phyloP scores from a whole-genome alignment of 2,797 vertebrate genomes.

The Ceyx erithaca region DNA sequence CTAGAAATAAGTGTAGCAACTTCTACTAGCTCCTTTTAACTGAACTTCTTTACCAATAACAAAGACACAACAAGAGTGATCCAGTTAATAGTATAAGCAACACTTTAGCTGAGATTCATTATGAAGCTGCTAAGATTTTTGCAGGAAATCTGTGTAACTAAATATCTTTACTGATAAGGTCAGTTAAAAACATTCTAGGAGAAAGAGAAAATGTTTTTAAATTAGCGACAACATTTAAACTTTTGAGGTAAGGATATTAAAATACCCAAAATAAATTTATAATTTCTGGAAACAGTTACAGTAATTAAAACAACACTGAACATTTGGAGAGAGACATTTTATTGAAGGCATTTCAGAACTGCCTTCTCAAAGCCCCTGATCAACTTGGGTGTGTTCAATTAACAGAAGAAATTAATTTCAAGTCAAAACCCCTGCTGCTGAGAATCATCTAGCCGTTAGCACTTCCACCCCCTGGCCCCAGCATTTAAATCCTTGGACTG shows the following conservation, averaged over 20 bases:
- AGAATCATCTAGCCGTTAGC: conserved; percentile 1
- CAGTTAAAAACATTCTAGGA: not conserved
- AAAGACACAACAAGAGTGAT: not conserved
- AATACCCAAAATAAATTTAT: not conserved
- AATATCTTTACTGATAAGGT: not conserved
- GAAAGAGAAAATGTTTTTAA: not conserved
- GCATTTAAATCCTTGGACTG: conserved; percentile 6
- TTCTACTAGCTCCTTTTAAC: not conserved
- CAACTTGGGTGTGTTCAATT: conserved; percentile 31
- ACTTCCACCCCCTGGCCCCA: not conserved
- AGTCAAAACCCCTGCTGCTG: conserved; percentile 23
- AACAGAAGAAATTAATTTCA: conserved; percentile 43
- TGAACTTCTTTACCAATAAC: not conserved
- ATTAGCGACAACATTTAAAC: not conserved
- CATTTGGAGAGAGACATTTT: not conserved
- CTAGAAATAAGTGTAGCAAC: not conserved
- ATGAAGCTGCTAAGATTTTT: not conserved
- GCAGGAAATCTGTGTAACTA: not conserved
- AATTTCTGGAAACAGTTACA: conserved; percentile 44
- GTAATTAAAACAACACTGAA: conserved; percentile 41
- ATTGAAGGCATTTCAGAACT: conserved; percentile 1
- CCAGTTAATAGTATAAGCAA: not conserved
- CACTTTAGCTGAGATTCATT: not conserved
- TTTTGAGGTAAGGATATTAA: not conserved
- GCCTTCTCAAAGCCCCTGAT: conserved; percentile 8